These are phyloP conservation scores for Prionailurus bengalensis DNA, from an alignment of 2,113 vertebrate genomes.

Conservation along the genomic window DNA sequence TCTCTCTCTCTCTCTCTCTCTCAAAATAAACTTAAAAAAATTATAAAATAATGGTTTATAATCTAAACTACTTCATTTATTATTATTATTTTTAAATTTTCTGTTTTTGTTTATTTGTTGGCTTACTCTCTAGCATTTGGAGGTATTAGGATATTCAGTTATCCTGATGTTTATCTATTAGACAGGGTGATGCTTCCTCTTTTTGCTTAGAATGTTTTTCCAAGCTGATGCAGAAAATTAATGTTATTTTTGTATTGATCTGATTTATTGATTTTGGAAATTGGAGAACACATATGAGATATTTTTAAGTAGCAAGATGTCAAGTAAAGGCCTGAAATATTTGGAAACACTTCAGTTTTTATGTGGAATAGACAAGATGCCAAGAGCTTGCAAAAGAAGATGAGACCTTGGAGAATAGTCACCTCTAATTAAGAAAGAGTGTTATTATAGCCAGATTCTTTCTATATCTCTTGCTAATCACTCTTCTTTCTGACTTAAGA, in stretches of 20 bases:
- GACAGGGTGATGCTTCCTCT: not conserved
- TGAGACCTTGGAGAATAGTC: not conserved
- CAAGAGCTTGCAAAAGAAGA: not conserved
- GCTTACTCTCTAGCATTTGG: not conserved
- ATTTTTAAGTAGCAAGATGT: not conserved
- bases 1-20: not conserved
- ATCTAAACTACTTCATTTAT: not conserved
- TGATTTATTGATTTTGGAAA: constrained; percentile 60
- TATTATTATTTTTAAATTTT: not conserved
- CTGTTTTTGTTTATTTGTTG: not conserved
- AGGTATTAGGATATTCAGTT: not conserved
- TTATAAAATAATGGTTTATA: not conserved
- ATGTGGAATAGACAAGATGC: constrained; percentile 27
- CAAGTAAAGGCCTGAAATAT: constrained; percentile 23
- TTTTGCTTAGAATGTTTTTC: not conserved
- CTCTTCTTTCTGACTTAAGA: not conserved
- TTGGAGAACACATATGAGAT: constrained; percentile 32
- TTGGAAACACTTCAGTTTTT: constrained; percentile 59
- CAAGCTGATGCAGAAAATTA: constrained; percentile 29
- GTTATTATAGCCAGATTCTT: not conserved
- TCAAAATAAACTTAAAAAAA: not conserved
- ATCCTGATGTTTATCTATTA: not conserved
- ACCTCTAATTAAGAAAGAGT: not conserved
- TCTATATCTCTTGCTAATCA: not conserved
- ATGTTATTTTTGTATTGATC: constrained; percentile 51